Evolutionary conservation across 2,888 invertebrate species (phyloP).

Genomic region (Spatulosminthurus flaviceps): DNA sequence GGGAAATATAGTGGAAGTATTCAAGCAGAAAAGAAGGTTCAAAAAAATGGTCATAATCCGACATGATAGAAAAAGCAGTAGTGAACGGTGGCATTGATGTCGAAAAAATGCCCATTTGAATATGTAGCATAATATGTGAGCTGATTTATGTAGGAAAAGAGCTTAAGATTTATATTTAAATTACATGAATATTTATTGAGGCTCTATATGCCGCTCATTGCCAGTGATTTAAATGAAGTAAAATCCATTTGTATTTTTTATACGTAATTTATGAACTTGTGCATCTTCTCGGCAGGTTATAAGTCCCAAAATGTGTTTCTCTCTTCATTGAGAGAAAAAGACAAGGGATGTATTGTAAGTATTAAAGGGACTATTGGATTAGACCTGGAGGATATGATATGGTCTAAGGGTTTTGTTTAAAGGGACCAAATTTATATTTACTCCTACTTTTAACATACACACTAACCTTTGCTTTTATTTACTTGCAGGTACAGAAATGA

Average conservation of each 20-base stretch:
- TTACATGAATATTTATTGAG: neutral
- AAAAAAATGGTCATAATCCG: too few species aligned
- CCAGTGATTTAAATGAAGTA: neutral
- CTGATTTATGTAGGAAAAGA: neutral
- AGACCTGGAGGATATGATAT: too few species aligned
- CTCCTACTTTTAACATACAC: constrained; percentile 41
- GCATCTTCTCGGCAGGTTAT: neutral
- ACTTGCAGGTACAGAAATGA: constrained; percentile 86
- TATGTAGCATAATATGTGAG: neutral
- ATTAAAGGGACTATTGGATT: too few species aligned
- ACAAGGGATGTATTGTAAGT: neutral
- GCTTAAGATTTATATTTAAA: constrained; percentile 1
- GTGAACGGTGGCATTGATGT: neutral
- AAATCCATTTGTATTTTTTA: neutral
- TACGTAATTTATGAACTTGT: neutral
- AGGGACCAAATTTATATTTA: neutral
- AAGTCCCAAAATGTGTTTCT: neutral
- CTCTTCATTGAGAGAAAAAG: neutral
- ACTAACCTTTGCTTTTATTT: constrained; percentile 66
- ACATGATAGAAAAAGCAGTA: too few species aligned
- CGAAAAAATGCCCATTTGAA: neutral
- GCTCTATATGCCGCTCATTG: neutral
- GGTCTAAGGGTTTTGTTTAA: too few species aligned
- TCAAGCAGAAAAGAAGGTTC: too few species aligned
- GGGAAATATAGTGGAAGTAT: too few species aligned